These are phyloP conservation scores for Cheirogaleus medius DNA, from an alignment of 2,113 vertebrate species.

Conservation along the genomic window DNA sequence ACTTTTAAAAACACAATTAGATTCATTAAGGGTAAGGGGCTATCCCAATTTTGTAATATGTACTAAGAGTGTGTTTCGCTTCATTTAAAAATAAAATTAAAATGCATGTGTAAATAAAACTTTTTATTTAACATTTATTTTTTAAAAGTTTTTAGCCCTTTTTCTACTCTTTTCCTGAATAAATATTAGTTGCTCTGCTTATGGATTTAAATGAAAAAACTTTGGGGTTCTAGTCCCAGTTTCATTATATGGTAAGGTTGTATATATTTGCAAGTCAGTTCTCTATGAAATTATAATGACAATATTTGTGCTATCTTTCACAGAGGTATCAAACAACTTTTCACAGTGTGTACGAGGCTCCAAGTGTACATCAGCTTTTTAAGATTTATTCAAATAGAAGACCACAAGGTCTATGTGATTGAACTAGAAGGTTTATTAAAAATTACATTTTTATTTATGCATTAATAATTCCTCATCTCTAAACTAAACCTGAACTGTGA, in stretches of 20 bases:
- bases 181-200: not conserved
- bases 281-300: not conserved
- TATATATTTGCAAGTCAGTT: not conserved
- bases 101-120: not conserved
- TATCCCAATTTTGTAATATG: not conserved
- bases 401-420: not conserved
- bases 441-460: not conserved
- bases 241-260: not conserved
- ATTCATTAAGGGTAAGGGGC: not conserved
- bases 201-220: not conserved
- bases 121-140: not conserved
- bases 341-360: not conserved
- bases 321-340: not conserved
- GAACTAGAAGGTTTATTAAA: not conserved
- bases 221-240: not conserved
- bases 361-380: not conserved
- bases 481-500: not conserved
- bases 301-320: not conserved
- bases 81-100: slow-evolving; percentile 18
- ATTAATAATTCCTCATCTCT: not conserved
- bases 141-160: not conserved
- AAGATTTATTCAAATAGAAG: not conserved
- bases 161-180: not conserved
- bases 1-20: not conserved
- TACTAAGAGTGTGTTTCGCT: not conserved